phyloP scores from a whole-genome alignment of 2,888 invertebrate species.

The Lithophane leautieri region DNA sequence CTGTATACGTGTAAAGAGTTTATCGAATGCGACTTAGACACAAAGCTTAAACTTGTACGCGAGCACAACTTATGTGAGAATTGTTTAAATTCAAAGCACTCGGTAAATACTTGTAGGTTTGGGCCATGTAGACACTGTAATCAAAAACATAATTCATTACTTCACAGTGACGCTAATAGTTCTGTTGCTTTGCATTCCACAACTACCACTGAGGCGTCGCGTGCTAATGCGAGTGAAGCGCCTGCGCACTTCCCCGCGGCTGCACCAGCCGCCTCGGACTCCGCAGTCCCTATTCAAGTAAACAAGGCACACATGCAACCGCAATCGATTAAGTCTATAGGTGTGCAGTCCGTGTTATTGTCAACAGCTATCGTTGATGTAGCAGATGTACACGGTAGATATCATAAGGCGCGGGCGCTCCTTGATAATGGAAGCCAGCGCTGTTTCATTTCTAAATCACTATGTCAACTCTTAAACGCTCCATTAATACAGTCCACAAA shows the following conservation, averaged over 20 bases:
- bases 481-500: not conserved
- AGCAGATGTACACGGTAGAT: not conserved
- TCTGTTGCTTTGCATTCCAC: not conserved
- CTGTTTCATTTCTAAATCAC: not conserved
- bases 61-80: not conserved
- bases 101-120: not conserved
- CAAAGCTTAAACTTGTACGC: not conserved
- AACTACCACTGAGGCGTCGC: not conserved
- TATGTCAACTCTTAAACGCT: not conserved
- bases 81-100: not conserved
- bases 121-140: not conserved
- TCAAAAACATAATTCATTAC: no score
- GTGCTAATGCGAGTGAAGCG: no score
- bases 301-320: not conserved
- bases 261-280: no score
- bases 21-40: not conserved
- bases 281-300: not conserved
- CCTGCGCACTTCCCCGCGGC: no score
- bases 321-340: not conserved
- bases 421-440: not conserved
- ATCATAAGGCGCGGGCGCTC: not conserved
- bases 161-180: not conserved
- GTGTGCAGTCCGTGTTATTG: not conserved
- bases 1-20: not conserved
- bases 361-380: not conserved